Evolutionary conservation across 2,113 vertebrate genomes (phyloP).

Genomic region (Herpetotheres cachinnans): DNA sequence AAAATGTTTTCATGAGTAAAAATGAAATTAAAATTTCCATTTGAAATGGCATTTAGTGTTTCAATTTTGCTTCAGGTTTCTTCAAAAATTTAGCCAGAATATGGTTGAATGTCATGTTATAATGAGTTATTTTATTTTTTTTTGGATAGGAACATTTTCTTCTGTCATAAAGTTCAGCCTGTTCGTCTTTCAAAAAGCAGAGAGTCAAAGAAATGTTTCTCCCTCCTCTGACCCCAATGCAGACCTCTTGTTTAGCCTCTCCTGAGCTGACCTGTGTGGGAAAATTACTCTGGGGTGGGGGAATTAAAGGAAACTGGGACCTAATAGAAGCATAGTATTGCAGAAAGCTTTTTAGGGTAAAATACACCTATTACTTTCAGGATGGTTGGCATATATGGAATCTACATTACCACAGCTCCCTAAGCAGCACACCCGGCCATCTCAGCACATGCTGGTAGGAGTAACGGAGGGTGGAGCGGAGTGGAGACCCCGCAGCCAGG

Average conservation of each 20-base stretch:
- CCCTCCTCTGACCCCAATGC: background rate
- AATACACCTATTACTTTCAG: no score
- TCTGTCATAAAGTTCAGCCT: background rate
- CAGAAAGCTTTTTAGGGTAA: no score
- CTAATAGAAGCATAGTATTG: no score
- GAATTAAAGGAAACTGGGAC: no score
- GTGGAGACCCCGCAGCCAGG: no score
- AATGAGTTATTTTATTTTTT: background rate
- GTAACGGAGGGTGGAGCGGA: no score
- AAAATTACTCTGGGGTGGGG: no score
- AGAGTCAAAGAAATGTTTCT: background rate
- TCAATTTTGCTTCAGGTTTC: background rate
- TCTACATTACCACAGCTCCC: no score
- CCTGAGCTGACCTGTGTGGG: background rate
- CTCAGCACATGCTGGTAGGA: no score
- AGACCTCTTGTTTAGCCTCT: background rate
- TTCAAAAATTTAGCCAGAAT: background rate
- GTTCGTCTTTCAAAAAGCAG: background rate
- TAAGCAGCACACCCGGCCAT: no score
- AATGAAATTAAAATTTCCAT: background rate
- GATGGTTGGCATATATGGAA: no score
- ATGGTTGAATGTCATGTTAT: background rate
- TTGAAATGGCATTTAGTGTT: background rate
- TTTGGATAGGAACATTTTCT: background rate
- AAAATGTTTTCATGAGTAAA: background rate